Evolutionary conservation across 1,140 invertebrate species (phyloP), one percentile per base, ranked within the genome.

Genomic region (Pogonomyrmex californicus): DNA sequence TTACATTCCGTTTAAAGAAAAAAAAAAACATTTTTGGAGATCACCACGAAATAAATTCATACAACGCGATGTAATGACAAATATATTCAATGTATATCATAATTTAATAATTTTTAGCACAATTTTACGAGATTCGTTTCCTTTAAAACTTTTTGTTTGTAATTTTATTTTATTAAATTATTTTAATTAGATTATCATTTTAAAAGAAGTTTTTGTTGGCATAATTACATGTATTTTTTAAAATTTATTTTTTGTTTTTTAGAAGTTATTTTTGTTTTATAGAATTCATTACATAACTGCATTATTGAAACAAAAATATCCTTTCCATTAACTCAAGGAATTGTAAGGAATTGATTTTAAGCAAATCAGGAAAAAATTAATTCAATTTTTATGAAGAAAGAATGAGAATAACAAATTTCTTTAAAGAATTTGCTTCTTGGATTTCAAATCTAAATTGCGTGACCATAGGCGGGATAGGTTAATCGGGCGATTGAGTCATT

Each of bases 381-480:
- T 44, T 66, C 58, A 23, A 60, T 73, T 82, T 73, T 73, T n/a
- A 82, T 47, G 30, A 14, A 60, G 23, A 23, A 23, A 23, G 23
- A 36, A 41, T 51, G 5, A 71, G 30, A 82, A 10, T 73, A 47
- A 82, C 47, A 73, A 60, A 73, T 17, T 58, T 30, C 41, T 82
- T 41, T 71, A 4, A 60, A 38, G 66, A 58, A 60, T 44, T 68
- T 30, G 79, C 54, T 82, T 60, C 68, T 60, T 60, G n/a, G 41
- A 60, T 83, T 83, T 83, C 44, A 10, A 73, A 83, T 73, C 41
- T 73, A 30, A 82, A 17, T 83, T 60, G 68, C 68, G 79, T 75
- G 79, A 83, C 79, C 44, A 54, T 63, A 76, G 76, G 66, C 63
- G 68, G 86, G 56, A 81, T 85, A 78, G 82, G 79, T 83, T 41